Conservation (phyloP, 2,797 vertebrate genomes). For the Pipistrellus nathusii region DNA sequence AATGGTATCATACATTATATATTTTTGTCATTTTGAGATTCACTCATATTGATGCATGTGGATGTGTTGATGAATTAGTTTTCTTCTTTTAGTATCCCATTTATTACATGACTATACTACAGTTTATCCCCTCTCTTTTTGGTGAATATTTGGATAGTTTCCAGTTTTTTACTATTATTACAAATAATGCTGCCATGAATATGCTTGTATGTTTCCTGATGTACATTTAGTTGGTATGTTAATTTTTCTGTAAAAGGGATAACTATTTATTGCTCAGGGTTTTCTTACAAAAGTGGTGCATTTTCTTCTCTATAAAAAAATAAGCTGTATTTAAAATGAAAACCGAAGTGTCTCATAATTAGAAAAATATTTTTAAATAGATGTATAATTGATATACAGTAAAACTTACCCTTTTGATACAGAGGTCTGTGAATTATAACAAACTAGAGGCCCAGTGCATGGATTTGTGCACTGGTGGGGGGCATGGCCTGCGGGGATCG, state of each 20-base stretch:
- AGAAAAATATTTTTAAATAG: not conserved
- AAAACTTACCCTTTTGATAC: not conserved
- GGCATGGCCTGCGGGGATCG: no score
- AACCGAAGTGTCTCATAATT: not conserved
- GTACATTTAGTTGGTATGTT: slow-evolving; percentile 1
- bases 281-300: not conserved
- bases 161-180: not conserved
- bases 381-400: not conserved
- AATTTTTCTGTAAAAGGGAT: slow-evolving; percentile 40
- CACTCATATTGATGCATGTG: not conserved
- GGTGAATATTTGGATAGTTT: not conserved
- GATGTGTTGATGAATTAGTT: not conserved
- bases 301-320: slow-evolving; percentile 51
- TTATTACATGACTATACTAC: not conserved
- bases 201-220: not conserved
- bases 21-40: slow-evolving; percentile 9
- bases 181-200: not conserved
- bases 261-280: not conserved
- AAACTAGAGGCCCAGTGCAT: not conserved
- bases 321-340: slow-evolving; percentile 45
- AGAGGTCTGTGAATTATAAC: not conserved
- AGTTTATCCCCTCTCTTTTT: not conserved
- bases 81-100: slow-evolving; percentile 9
- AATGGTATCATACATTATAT: not conserved
- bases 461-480: no score